phyloP scores from a whole-genome alignment of 1,140 invertebrate genomes.

The Bombus superbus region DNA sequence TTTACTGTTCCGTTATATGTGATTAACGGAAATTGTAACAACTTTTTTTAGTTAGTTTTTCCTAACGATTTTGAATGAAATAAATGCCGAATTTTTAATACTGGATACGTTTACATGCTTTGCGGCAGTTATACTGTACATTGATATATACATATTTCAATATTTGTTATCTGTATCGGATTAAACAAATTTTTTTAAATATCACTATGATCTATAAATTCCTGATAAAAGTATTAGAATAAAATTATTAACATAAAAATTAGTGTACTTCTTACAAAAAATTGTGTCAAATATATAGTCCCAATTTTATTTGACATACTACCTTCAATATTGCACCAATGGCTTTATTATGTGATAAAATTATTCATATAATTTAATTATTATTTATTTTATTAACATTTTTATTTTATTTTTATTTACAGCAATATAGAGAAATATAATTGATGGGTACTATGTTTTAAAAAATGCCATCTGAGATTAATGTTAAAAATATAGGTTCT shows the following conservation, averaged over 20 bases:
- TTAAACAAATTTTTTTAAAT: background rate
- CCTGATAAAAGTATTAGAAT: background rate
- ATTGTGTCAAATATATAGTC: background rate
- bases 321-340: background rate
- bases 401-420: constrained; percentile 12
- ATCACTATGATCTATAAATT: background rate
- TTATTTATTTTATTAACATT: constrained; percentile 13
- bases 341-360: background rate
- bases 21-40: background rate
- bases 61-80: background rate
- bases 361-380: background rate
- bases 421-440: constrained; percentile 34
- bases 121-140: background rate
- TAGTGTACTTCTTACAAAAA: background rate
- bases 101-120: background rate
- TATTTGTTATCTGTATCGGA: background rate
- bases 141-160: background rate
- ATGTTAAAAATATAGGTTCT: constrained; percentile 65
- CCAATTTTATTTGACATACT: background rate
- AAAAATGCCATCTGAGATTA: constrained; percentile 75
- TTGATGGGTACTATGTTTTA: constrained; percentile 53
- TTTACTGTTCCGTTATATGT: background rate
- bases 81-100: background rate
- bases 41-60: background rate
- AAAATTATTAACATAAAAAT: background rate